Conservation (phyloP, 1,140 invertebrate species). For the Phenacoccus solenopsis region DNA sequence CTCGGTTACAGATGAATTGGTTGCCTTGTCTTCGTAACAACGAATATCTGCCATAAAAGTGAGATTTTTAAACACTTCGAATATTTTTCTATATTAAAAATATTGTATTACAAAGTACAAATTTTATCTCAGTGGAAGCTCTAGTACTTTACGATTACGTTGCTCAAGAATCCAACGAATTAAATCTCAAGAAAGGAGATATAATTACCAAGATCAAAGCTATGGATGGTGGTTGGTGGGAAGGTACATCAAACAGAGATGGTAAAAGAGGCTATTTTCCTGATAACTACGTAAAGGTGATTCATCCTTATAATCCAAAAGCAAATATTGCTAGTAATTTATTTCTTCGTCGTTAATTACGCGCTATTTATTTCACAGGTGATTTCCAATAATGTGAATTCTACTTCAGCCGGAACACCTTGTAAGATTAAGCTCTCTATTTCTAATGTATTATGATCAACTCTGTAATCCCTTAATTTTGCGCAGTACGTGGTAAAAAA, state of each 20-base stretch:
- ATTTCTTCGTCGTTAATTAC: neutral
- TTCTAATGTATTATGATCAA: neutral
- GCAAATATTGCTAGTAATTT: neutral
- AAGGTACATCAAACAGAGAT: slow-evolving; percentile 68
- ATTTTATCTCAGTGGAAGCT: slow-evolving; percentile 41
- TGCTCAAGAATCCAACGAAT: slow-evolving; percentile 66
- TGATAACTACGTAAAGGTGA: slow-evolving; percentile 83
- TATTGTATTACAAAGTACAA: too few relatives aligned
- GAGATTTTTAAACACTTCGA: too few relatives aligned
- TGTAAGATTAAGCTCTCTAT: neutral
- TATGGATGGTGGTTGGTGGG: slow-evolving; percentile 90
- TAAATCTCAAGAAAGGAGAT: slow-evolving; percentile 78
- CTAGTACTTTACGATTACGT: slow-evolving; percentile 69
- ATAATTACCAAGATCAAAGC: slow-evolving; percentile 70
- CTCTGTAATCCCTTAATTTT: neutral
- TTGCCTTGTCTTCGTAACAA: too few relatives aligned
- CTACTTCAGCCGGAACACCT: neutral
- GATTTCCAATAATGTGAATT: neutral
- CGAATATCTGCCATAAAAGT: too few relatives aligned
- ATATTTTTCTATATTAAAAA: too few relatives aligned
- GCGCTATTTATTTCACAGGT: neutral
- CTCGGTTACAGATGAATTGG: too few relatives aligned
- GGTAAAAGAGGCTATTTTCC: slow-evolving; percentile 92
- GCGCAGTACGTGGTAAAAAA: slow-evolving; percentile 36
- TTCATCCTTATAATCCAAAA: neutral